Evolutionary conservation across 2,113 vertebrate genomes (phyloP), one percentile per base, ranked within the genome.

Genomic region (Chamaetylas fuelleborni): DNA sequence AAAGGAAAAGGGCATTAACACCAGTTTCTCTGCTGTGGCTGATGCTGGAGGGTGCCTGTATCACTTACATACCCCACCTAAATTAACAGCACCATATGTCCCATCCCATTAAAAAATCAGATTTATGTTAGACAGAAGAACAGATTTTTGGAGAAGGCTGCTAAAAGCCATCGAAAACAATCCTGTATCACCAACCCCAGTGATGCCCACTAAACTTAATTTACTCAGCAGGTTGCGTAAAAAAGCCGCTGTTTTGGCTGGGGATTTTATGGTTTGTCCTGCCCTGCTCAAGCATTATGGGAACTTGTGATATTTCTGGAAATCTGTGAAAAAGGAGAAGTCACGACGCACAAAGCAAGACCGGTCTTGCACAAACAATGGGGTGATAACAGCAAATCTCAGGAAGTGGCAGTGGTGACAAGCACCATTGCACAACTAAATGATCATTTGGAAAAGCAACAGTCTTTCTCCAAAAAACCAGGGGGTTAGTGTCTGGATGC

Each of bases 241-340:
- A 81, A 53, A 40, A 69, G 20, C 24, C 0, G 1, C 4, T 0
- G 6, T 90, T 84, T 70, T 70, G 64, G 29, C 28, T 5, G 7
- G 72, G 78, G 79, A 10, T 19, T 74, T 90, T 69, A 53, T 0
- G 0, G 78, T 43, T 86, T 1, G 0, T 61, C 31, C 81, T 43
- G 67, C 66, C 72, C 70, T 0, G 1, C 29, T 69, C 6, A 1
- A 42, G 60, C 2, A 0, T 71, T 78, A 64, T 0, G 0, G 81
- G 71, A 85, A 85, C 16, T 19, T 47, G 0, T 1, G 61, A 0
- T 47, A n/a, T 45, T 74, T 47, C 34, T 24, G 19, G 36, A 85
- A 56, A 67, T 42, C 45, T 38, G 15, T 34, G 24, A 74, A 17
- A 89, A 92, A 81, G 9, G 38, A 64, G 92, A 94, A 89, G 79